A percentile compares a stretch with the other conserved stretches of the same genome.
These are phyloP conservation scores for Semotilus atromaculatus DNA, from an alignment of 2,797 vertebrate genomes.

Conservation along the genomic window DNA sequence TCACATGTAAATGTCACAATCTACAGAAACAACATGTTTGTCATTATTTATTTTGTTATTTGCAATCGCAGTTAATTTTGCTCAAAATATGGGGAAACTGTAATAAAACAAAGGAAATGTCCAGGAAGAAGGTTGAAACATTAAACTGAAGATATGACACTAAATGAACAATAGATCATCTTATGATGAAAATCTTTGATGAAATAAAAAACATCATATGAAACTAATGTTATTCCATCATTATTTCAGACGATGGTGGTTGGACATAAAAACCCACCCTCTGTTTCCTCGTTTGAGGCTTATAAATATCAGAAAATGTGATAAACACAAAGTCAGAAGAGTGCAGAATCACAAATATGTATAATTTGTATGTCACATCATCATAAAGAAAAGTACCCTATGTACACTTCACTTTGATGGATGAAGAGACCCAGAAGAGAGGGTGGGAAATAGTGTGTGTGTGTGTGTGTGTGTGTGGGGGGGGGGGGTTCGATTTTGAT, in stretches of 20 bases:
- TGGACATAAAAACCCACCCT: not conserved
- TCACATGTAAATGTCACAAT: slow-evolving; percentile 1
- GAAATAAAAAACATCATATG: not conserved
- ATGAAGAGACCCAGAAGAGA: not conserved
- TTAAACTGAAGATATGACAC: not conserved
- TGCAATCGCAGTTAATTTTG: not conserved
- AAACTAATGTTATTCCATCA: not conserved
- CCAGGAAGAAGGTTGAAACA: not conserved
- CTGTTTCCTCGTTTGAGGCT: not conserved
- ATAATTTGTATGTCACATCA: not conserved
- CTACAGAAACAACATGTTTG: slow-evolving; percentile 12
- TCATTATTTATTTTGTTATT: slow-evolving; percentile 12
- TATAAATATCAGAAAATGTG: not conserved
- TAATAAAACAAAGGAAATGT: slow-evolving; percentile 12
- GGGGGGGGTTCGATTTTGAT: not conserved
- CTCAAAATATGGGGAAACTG: not conserved
- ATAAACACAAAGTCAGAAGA: not conserved
- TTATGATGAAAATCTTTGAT: not conserved
- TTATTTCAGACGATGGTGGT: not conserved
- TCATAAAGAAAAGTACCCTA: not conserved
- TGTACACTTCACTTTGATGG: not conserved
- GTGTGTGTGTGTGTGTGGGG: no score
- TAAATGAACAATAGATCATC: not conserved
- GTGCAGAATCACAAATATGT: not conserved
- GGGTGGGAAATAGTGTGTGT: not conserved